These are phyloP conservation scores for Eueides isabella DNA, from an alignment of 1,140 invertebrate species.

Conservation along the genomic window DNA sequence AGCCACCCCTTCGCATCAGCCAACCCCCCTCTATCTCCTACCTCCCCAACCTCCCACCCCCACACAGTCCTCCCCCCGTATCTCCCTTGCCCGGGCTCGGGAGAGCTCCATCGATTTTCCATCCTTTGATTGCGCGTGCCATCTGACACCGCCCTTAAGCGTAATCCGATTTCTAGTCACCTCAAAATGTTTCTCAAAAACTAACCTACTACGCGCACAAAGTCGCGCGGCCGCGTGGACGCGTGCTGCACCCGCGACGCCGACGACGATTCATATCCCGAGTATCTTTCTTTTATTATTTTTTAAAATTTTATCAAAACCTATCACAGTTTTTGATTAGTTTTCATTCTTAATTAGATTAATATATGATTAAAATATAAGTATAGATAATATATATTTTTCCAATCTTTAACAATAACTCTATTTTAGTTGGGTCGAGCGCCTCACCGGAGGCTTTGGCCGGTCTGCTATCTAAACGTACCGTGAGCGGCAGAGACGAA, in stretches of 20 bases:
- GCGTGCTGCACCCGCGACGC: slow-evolving; percentile 13
- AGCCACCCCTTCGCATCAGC: slow-evolving; percentile 11
- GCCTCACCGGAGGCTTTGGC: slow-evolving; percentile 45
- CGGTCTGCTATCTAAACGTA: slow-evolving; percentile 40
- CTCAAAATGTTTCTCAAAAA: slow-evolving; percentile 79
- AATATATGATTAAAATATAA: slow-evolving; percentile 82
- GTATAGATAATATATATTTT: slow-evolving; percentile 82
- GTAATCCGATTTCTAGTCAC: slow-evolving; percentile 56
- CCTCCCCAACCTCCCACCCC: background rate
- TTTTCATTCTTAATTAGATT: slow-evolving; percentile 80
- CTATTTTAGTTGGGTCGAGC: slow-evolving; percentile 70
- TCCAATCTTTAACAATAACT: slow-evolving; percentile 81
- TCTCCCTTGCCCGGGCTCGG: slow-evolving; percentile 43
- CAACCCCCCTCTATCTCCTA: background rate
- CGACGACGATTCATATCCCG: slow-evolving; percentile 46
- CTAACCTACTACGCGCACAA: slow-evolving; percentile 65
- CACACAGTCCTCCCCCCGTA: slow-evolving; percentile 27
- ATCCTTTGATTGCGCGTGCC: slow-evolving; percentile 49
- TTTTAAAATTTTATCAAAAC: slow-evolving; percentile 83
- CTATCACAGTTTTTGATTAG: slow-evolving; percentile 83
- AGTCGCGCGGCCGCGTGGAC: slow-evolving; percentile 24
- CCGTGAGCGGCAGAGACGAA: slow-evolving; percentile 49
- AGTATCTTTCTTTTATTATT: slow-evolving; percentile 58
- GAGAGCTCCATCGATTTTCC: slow-evolving; percentile 72
- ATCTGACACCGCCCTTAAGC: slow-evolving; percentile 53